phyloP scores from a whole-genome alignment of 2,113 vertebrate species.

The Onychostruthus taczanowskii region DNA sequence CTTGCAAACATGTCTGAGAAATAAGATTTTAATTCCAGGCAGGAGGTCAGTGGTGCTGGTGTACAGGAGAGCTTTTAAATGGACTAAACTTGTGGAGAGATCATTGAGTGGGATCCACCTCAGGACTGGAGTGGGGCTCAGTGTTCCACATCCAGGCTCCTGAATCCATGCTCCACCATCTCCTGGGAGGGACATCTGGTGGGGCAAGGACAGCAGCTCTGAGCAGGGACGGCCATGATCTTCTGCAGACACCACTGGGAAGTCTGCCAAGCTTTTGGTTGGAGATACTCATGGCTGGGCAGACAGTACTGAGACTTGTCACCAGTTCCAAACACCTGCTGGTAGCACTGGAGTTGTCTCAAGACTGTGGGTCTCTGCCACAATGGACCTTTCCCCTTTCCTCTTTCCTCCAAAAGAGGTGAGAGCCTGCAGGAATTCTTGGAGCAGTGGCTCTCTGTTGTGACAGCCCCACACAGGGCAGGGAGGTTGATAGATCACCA shows the following conservation, averaged over 20 bases:
- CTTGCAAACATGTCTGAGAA: background rate
- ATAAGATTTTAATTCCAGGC: background rate
- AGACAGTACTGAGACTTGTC: background rate
- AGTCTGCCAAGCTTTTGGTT: background rate
- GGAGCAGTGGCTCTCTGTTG: background rate
- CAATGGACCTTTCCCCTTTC: background rate
- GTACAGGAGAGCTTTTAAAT: background rate
- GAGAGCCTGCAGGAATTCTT: background rate
- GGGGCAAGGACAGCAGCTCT: background rate
- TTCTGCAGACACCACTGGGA: background rate
- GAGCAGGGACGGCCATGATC: background rate
- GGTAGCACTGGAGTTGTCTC: background rate
- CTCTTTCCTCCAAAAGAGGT: background rate
- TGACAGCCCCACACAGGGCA: background rate
- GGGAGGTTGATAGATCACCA: background rate
- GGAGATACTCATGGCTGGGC: background rate
- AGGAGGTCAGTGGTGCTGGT: background rate
- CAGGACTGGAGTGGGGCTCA: too few relatives aligned
- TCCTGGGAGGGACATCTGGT: background rate
- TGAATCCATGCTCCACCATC: accelerated
- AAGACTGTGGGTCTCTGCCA: background rate
- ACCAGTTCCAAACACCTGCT: background rate
- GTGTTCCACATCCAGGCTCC: background rate
- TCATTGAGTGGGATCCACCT: accelerated
- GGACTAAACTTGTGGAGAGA: background rate